These are phyloP conservation scores for Hyposmocoma kahamanoa DNA, from an alignment of 1,140 invertebrate species.

Conservation along the genomic window DNA sequence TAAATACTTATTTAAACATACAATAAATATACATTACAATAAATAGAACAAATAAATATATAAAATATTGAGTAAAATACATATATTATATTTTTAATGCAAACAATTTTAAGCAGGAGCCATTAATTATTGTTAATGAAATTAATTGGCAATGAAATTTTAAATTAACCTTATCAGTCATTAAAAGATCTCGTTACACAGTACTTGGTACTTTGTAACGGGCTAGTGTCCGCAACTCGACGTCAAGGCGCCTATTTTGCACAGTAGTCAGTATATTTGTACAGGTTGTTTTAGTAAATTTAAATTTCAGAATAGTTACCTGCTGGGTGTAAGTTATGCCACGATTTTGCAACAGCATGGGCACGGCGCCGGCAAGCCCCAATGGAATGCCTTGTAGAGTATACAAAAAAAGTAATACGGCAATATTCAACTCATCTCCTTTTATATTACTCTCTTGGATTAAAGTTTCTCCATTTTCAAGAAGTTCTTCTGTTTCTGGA, in stretches of 20 bases:
- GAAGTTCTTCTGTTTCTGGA: slow-evolving; percentile 48
- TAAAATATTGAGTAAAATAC: no score
- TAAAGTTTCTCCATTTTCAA: slow-evolving; percentile 55
- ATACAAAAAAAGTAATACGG: slow-evolving; percentile 93
- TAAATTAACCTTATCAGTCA: no score
- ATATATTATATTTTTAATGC: no score
- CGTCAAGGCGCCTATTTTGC: no score
- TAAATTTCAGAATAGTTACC: no score
- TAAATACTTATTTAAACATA: neutral
- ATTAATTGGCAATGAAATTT: no score
- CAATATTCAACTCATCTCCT: slow-evolving; percentile 86
- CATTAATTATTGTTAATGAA: no score
- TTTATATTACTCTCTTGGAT: slow-evolving; percentile 74
- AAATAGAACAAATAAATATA: neutral
- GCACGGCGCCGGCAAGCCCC: slow-evolving; percentile 93
- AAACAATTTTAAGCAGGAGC: no score
- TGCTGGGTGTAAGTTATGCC: slow-evolving; percentile 91
- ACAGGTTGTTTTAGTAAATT: no score
- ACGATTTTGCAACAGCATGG: slow-evolving; percentile 94
- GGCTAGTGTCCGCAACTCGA: no score
- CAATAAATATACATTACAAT: neutral
- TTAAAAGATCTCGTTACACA: no score
- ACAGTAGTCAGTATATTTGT: no score
- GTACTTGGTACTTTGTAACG: neutral
- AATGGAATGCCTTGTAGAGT: slow-evolving; percentile 97